Conservation (phyloP, 1,140 invertebrate genomes). For the Physella acuta region DNA sequence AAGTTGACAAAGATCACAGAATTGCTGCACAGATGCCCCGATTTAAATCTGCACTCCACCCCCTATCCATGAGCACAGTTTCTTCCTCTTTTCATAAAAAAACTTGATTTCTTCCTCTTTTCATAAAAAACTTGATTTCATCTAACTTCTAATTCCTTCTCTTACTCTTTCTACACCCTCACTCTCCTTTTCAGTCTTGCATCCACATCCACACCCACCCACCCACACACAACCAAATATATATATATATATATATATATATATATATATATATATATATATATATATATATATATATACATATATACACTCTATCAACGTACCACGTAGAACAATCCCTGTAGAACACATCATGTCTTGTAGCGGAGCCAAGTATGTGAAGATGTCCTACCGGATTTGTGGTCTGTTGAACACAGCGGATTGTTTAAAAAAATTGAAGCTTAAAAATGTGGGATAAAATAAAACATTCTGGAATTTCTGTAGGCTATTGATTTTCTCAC, state of each 20-base stretch:
- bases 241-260: neutral
- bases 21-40: constrained; percentile 1
- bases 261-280: constrained; percentile 2
- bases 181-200: neutral
- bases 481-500: no score
- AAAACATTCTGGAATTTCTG: no score
- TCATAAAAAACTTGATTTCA: neutral
- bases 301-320: neutral
- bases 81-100: neutral
- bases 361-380: neutral
- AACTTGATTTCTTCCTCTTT: neutral
- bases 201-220: neutral
- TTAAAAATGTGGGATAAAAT: neutral
- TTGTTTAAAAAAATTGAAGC: neutral
- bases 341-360: neutral
- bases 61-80: neutral
- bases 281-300: neutral
- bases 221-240: neutral
- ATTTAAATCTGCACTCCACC: neutral
- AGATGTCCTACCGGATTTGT: neutral
- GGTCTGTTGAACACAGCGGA: neutral
- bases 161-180: neutral
- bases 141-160: neutral
- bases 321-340: neutral
- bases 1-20: no score